phyloP scores from a whole-genome alignment of 2,113 vertebrate genomes.

The Petroica traversi region DNA sequence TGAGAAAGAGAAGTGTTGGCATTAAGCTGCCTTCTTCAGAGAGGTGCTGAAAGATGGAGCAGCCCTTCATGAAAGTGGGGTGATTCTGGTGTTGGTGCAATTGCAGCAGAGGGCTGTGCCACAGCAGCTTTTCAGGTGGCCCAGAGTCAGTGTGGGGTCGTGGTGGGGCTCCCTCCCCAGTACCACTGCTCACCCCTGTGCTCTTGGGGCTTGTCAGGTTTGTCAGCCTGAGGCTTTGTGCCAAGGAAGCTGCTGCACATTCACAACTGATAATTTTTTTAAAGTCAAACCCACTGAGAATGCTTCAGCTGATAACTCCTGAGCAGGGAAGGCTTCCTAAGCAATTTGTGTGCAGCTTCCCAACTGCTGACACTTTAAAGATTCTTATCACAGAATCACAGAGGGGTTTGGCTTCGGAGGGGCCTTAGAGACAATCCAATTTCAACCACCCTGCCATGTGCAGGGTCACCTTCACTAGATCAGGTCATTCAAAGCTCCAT shows the following conservation, averaged over 20 bases:
- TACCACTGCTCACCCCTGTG: rapidly evolving
- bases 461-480: background rate
- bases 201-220: background rate
- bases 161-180: background rate
- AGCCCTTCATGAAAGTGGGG: background rate
- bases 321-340: background rate
- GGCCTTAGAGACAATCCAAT: background rate
- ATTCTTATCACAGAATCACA: background rate
- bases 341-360: background rate
- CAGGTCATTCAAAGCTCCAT: background rate
- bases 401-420: background rate
- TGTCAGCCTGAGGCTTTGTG: background rate
- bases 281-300: background rate
- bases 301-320: background rate
- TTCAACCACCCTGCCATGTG: background rate
- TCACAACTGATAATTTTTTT: background rate
- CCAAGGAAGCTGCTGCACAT: background rate
- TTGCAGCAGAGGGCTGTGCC: background rate
- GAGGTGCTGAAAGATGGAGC: background rate
- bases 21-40: background rate
- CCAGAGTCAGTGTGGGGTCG: background rate
- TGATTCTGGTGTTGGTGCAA: background rate
- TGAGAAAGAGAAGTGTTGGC: background rate
- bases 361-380: background rate
- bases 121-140: background rate